Conservation (phyloP, 2,797 vertebrate genomes). For the Esox lucius region DNA sequence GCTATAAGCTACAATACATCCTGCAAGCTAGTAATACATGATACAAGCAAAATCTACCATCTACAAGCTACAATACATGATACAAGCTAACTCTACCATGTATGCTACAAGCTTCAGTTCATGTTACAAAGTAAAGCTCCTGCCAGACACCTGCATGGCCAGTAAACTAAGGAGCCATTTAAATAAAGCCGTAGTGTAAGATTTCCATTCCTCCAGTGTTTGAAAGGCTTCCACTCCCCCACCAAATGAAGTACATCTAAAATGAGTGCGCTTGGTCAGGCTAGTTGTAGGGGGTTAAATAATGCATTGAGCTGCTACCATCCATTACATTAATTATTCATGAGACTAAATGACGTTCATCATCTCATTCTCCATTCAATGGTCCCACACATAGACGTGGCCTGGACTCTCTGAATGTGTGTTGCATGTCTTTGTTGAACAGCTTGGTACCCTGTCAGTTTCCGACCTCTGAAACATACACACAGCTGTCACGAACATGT, state of each 20-base stretch:
- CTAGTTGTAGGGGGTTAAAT: constrained; percentile 87
- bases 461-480: not conserved
- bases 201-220: constrained; percentile 53
- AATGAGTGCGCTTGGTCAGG: constrained; percentile 76
- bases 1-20: too few relatives aligned
- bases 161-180: too few relatives aligned
- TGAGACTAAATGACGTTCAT: constrained; percentile 83
- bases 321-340: constrained; percentile 84
- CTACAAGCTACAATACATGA: too few relatives aligned
- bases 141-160: too few relatives aligned
- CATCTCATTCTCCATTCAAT: constrained; percentile 79
- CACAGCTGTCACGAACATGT: not conserved
- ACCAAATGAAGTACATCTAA: constrained; percentile 75
- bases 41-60: too few relatives aligned
- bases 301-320: constrained; percentile 77
- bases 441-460: not conserved
- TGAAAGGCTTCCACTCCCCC: constrained; percentile 79
- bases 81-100: too few relatives aligned
- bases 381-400: constrained; percentile 29
- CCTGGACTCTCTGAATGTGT: constrained; percentile 2
- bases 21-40: too few relatives aligned
- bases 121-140: too few relatives aligned
- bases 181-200: too few relatives aligned
- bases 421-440: not conserved
- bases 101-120: too few relatives aligned